A percentile compares a stretch with the other conserved stretches of the same genome.
phyloP scores from a whole-genome alignment of 2,888 invertebrate genomes.

The Xylota sylvarum region DNA sequence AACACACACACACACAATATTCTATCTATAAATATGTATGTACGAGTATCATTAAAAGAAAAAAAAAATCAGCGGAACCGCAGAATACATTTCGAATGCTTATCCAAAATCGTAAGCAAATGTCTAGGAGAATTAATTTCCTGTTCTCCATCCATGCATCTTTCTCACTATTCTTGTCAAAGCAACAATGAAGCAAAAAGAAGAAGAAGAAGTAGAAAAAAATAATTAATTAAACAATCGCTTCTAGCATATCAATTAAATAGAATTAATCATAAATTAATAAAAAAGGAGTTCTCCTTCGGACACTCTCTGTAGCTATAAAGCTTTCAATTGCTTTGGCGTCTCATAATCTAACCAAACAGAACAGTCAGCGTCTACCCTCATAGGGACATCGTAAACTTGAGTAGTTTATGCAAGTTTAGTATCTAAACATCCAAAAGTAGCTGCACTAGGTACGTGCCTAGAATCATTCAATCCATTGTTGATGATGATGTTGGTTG shows the following conservation, averaged over 20 bases:
- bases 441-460: slow-evolving; percentile 60
- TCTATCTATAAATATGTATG: neutral
- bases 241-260: slow-evolving; percentile 56
- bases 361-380: neutral
- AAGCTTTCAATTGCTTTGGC: slow-evolving; percentile 7
- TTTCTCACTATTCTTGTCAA: neutral
- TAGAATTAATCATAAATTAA: slow-evolving; percentile 6
- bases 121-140: slow-evolving; percentile 53
- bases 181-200: neutral
- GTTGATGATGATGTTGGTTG: slow-evolving; percentile 16
- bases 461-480: slow-evolving; percentile 39
- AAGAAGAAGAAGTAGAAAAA: slow-evolving; percentile 10
- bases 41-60: neutral
- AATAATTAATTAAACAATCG: slow-evolving; percentile 10
- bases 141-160: slow-evolving; percentile 41
- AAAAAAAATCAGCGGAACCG: slow-evolving; percentile 7
- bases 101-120: slow-evolving; percentile 63
- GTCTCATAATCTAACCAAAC: slow-evolving; percentile 31
- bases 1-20: neutral
- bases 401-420: slow-evolving; percentile 17
- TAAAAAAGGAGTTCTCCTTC: slow-evolving; percentile 60
- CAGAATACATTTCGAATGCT: slow-evolving; percentile 42
- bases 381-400: slow-evolving; percentile 28
- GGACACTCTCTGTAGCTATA: neutral
- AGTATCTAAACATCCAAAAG: slow-evolving; percentile 32